Percentiles rank a stretch among this genome's conserved stretches.
These are phyloP conservation scores for Drosophila pachea DNA, from an alignment of 1,140 invertebrate genomes.

Conservation along the genomic window DNA sequence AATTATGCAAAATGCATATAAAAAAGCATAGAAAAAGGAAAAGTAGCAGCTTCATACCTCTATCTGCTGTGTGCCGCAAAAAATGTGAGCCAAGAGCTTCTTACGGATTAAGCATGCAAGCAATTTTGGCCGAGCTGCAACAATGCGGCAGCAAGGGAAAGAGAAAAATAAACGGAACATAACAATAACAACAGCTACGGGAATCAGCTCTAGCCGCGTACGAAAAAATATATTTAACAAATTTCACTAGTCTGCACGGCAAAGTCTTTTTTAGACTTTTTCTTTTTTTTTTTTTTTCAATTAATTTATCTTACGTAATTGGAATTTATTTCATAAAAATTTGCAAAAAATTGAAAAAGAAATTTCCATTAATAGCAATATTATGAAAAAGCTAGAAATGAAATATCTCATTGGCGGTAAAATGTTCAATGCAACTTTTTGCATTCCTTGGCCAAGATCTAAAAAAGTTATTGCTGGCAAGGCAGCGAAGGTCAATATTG, in stretches of 20 bases:
- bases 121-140: slow-evolving; percentile 58
- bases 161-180: slow-evolving; percentile 1
- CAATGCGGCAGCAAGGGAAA: slow-evolving; percentile 33
- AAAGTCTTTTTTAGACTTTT: slow-evolving; percentile 26
- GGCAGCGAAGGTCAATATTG: slow-evolving; percentile 63
- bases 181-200: slow-evolving; percentile 22
- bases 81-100: slow-evolving; percentile 74
- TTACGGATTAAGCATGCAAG: slow-evolving; percentile 76
- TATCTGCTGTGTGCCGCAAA: slow-evolving; percentile 44
- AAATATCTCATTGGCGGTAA: too few species aligned
- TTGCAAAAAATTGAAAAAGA: too few species aligned
- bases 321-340: too few species aligned
- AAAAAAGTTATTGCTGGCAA: slow-evolving; percentile 3
- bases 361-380: too few species aligned
- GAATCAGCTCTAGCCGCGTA: slow-evolving; percentile 29
- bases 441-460: background rate
- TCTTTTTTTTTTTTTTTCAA: too few species aligned
- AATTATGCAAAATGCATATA: slow-evolving; percentile 75
- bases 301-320: too few species aligned
- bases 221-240: slow-evolving; percentile 71
- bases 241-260: slow-evolving; percentile 62
- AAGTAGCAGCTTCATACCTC: slow-evolving; percentile 11
- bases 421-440: slow-evolving; percentile 16
- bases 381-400: too few species aligned
- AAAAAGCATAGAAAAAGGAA: slow-evolving; percentile 34